Evolutionary conservation across 2,888 invertebrate species (phyloP).

Genomic region (Tenodera sinensis): DNA sequence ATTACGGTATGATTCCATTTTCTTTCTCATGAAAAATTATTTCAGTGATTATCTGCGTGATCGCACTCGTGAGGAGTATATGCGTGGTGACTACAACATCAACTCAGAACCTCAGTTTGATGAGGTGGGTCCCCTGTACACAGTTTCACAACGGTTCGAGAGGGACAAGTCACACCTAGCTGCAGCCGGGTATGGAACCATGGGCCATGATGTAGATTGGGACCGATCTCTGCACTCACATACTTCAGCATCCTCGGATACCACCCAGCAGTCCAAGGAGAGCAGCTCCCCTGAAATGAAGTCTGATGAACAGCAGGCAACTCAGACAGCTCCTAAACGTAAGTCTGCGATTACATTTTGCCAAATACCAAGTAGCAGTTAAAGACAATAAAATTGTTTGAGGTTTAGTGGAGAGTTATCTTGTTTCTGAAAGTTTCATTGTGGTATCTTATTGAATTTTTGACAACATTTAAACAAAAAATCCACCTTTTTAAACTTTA

Average conservation of each 20-base stretch:
- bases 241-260: constrained; percentile 15
- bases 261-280: constrained; percentile 20
- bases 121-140: constrained; percentile 55
- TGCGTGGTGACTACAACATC: constrained; percentile 34
- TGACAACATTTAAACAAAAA: no score
- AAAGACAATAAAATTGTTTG: no score
- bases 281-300: constrained; percentile 3
- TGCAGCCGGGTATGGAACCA: constrained; percentile 9
- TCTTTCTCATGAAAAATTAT: background rate
- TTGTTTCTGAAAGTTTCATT: no score
- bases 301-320: constrained; percentile 2
- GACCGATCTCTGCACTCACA: constrained; percentile 23
- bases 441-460: no score
- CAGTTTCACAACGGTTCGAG: constrained; percentile 55
- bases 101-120: constrained; percentile 50
- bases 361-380: no score
- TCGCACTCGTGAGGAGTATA: constrained; percentile 34
- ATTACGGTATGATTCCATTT: background rate
- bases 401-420: no score
- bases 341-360: background rate
- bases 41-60: constrained; percentile 34
- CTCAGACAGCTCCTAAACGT: constrained; percentile 5
- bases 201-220: constrained; percentile 17
- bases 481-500: no score
- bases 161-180: constrained; percentile 27